phyloP scores from a whole-genome alignment of 2,888 invertebrate genomes.

The Dendrolimus pini region DNA sequence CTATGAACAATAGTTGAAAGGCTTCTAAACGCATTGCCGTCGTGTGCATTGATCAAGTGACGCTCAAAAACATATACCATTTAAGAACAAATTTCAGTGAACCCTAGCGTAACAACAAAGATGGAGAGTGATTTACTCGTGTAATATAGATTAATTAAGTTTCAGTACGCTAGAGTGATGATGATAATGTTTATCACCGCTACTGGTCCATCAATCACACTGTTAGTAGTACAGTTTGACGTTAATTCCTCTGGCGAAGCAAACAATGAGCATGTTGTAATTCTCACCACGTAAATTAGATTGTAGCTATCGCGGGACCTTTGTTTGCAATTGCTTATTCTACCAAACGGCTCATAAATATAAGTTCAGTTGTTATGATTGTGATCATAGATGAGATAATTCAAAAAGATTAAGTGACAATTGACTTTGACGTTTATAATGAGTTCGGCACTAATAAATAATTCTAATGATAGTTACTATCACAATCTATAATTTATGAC shows the following conservation, averaged over 20 bases:
- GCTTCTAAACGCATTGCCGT: too few species aligned
- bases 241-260: slow-evolving; percentile 15
- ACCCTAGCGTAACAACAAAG: background rate
- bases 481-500: too few species aligned
- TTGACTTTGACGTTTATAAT: too few species aligned
- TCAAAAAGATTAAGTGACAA: too few species aligned
- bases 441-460: too few species aligned
- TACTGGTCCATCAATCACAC: slow-evolving; percentile 15
- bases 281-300: slow-evolving; percentile 12
- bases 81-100: background rate
- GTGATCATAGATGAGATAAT: too few species aligned
- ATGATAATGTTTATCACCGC: slow-evolving; percentile 1
- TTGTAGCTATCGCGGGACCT: background rate
- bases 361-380: too few species aligned
- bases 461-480: too few species aligned
- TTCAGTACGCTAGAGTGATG: background rate
- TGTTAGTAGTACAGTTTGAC: slow-evolving; percentile 12
- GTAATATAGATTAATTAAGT: background rate
- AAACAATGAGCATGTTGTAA: slow-evolving; percentile 14
- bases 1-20: too few species aligned
- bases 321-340: background rate
- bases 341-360: background rate
- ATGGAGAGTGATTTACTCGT: background rate
- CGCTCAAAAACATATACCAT: too few species aligned
- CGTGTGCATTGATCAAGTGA: too few species aligned